Evolutionary conservation across 2,113 vertebrate genomes (phyloP), one percentile per base, ranked within the genome.

Genomic region (Mus spicilegus): DNA sequence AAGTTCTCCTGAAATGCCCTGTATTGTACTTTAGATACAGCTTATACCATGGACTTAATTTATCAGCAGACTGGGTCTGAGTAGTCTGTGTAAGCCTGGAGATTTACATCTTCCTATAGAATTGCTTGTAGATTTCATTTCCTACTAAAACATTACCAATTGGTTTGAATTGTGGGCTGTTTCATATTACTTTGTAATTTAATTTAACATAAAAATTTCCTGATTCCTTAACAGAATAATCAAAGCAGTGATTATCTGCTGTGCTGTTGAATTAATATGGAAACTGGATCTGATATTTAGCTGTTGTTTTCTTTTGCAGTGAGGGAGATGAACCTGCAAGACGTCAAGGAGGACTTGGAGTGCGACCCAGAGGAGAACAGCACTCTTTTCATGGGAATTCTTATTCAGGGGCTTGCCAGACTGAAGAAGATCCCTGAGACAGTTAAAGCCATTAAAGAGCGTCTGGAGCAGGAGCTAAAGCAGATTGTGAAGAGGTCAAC

Each of bases 401-500:
- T 99, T 84, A 99, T 99, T 98, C 99, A 99, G 98, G 99, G 99
- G 49, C 95, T 99, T 92, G 99, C 99, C 98, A 99, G 99, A 97
- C 98, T 99, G 97, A 99, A 98, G 97, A 99, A 99, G 97, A 99
- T 99, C 76, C 99, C 99, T 0, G 99, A 99, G 95, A 99, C 99
- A 0, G 99, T 99, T 61, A 99, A 99, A 97, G 99, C 99, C n/a
- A 99, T 99, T 96, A 99, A 99, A 98, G 99, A 99, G 77, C 99
- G 99, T 24, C 97, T 99, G 87, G 99, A 99, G 33, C 99, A 99
- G 33, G 99, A 99, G 77, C 99, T 99, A 24, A 99, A 99, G 97
- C 99, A 99, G 97, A 99, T 99, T 2, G 99, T 99, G 5, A 99
- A 99, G 96, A 97, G 99, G 3, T 99, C 99, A 46, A 99, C 99